A percentile compares a stretch with the other conserved stretches of the same genome.
Conservation (phyloP, 1,140 invertebrate genomes). For the Pseudoatta argentina region DNA sequence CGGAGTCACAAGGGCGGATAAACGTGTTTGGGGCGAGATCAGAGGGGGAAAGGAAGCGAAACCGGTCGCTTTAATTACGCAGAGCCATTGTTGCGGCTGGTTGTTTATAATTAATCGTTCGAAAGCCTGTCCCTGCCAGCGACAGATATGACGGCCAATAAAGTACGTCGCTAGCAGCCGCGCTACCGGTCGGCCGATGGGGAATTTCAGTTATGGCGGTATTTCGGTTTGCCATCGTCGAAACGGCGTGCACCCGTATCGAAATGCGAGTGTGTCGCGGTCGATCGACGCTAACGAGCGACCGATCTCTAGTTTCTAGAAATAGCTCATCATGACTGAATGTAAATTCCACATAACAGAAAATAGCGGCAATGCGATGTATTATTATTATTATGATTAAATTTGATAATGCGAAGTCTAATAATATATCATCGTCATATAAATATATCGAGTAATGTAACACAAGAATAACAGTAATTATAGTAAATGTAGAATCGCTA, state of each 20-base stretch:
- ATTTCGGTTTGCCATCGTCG: conserved; percentile 72
- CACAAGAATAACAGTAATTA: background rate
- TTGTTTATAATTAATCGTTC: conserved; percentile 86
- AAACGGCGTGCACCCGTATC: conserved; percentile 72
- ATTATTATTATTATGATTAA: background rate
- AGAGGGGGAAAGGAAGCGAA: conserved; percentile 69
- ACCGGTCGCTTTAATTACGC: conserved; percentile 81
- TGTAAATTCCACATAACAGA: conserved; percentile 16
- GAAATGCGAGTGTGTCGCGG: conserved; percentile 73
- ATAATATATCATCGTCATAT: background rate
- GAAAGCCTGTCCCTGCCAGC: conserved; percentile 80
- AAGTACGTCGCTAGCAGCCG: conserved; percentile 83
- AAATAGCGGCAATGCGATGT: conserved; percentile 7
- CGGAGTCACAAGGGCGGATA: conserved; percentile 32
- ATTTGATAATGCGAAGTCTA: conserved; percentile 11
- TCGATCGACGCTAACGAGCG: conserved; percentile 59
- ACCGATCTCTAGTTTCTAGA: conserved; percentile 55
- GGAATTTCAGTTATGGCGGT: conserved; percentile 80
- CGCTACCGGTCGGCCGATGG: conserved; percentile 71
- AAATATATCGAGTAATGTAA: background rate
- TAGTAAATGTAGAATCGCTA: background rate
- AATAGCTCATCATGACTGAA: conserved; percentile 55
- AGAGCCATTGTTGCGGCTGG: conserved; percentile 81
- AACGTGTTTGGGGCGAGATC: conserved; percentile 26
- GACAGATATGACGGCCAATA: conserved; percentile 85